Percentiles rank a stretch among this genome's conserved stretches.
Conservation (phyloP, 2,888 invertebrate genomes). For the Melanostoma scalare region DNA sequence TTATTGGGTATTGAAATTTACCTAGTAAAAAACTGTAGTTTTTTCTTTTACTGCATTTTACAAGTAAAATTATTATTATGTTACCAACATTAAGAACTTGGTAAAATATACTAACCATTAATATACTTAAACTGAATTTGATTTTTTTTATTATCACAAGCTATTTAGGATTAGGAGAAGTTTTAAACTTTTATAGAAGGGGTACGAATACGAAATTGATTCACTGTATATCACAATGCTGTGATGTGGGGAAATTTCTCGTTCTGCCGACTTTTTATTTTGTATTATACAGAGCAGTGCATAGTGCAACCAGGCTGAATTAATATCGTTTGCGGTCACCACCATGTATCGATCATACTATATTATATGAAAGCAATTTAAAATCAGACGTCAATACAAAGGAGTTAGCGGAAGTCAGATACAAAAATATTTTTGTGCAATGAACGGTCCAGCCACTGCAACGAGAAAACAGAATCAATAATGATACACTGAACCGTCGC, state of each 20-base stretch:
- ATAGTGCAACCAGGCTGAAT: slow-evolving; percentile 73
- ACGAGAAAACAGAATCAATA: slow-evolving; percentile 61
- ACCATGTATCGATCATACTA: slow-evolving; percentile 65
- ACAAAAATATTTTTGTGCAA: slow-evolving; percentile 55
- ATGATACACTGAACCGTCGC: slow-evolving; percentile 46
- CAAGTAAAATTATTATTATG: no score
- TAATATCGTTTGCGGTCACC: slow-evolving; percentile 68
- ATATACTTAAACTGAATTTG: no score
- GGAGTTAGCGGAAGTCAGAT: slow-evolving; percentile 36
- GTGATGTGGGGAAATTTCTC: background rate
- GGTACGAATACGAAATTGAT: no score
- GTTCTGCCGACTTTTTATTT: slow-evolving; percentile 12
- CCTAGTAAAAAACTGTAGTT: no score
- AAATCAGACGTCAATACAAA: slow-evolving; percentile 51
- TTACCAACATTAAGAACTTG: no score
- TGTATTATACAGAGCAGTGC: slow-evolving; percentile 70
- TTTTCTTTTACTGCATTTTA: no score
- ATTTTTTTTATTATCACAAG: no score
- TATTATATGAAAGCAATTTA: slow-evolving; percentile 67
- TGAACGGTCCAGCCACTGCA: slow-evolving; percentile 36
- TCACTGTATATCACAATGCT: no score
- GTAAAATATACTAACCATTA: no score
- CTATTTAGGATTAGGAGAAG: no score
- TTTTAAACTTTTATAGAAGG: no score
- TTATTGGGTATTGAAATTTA: no score